These are phyloP conservation scores for Adrianichthys oophorus DNA, from an alignment of 2,797 vertebrate genomes.

Conservation along the genomic window DNA sequence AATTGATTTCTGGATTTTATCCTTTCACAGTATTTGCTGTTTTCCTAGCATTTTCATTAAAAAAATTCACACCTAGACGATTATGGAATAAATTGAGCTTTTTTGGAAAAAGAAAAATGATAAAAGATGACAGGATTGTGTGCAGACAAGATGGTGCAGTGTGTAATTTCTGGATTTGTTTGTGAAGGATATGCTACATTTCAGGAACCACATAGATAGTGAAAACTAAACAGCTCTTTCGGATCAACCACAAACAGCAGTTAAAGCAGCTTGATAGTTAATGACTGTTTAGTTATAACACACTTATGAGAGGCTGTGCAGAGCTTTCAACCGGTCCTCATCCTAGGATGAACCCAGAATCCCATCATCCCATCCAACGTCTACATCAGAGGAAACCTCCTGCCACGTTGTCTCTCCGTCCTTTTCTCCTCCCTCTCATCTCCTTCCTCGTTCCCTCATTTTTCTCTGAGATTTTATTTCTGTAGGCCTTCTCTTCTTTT, in stretches of 20 bases:
- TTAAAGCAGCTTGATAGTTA: constrained; percentile 44
- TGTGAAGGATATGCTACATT: constrained; percentile 6
- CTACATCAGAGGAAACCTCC: constrained; percentile 58
- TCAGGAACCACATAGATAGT: constrained; percentile 22
- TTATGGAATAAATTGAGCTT: constrained; percentile 26
- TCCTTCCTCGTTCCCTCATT: constrained; percentile 53
- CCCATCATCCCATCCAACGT: constrained; percentile 46
- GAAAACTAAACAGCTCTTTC: constrained; percentile 31
- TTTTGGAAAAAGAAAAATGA: constrained; percentile 9
- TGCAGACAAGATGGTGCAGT: background rate
- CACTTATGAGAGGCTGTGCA: constrained; percentile 6
- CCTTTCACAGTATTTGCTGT: too few relatives aligned
- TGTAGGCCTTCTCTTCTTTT: constrained; percentile 20
- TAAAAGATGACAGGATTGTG: constrained; percentile 1
- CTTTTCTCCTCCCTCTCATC: constrained; percentile 42
- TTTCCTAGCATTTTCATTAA: too few relatives aligned
- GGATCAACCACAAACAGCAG: constrained; percentile 43
- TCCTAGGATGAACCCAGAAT: constrained; percentile 71
- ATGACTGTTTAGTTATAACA: constrained; percentile 54
- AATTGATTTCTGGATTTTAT: too few relatives aligned
- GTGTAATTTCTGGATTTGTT: constrained; percentile 15
- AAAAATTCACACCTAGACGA: constrained; percentile 7
- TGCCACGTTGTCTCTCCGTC: constrained; percentile 78
- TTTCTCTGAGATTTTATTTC: constrained; percentile 25
- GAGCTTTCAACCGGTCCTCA: constrained; percentile 39